Evolutionary conservation across 2,888 invertebrate genomes (phyloP).

Genomic region (Pyrrhosoma nymphula): DNA sequence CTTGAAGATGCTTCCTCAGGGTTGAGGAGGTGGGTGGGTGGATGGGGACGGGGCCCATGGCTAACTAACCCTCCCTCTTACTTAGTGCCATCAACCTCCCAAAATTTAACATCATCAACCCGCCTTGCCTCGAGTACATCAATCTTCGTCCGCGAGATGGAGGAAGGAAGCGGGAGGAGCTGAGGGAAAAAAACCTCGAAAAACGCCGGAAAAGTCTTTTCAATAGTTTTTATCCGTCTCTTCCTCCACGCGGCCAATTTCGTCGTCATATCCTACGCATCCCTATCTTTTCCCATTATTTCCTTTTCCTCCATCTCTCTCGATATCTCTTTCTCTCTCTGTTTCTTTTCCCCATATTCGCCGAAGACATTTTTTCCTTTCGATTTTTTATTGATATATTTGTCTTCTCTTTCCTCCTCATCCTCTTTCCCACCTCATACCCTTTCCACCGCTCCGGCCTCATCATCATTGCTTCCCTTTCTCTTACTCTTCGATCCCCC

Average conservation of each 20-base stretch:
- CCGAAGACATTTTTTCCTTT: neutral
- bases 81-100: constrained; percentile 43
- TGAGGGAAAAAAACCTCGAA: neutral
- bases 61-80: constrained; percentile 1
- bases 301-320: neutral
- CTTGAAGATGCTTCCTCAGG: neutral
- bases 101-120: constrained; percentile 42
- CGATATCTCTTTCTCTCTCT: too few relatives aligned
- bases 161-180: neutral
- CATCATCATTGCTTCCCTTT: neutral
- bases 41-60: neutral
- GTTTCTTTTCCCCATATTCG: neutral
- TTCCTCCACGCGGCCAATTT: neutral
- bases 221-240: neutral
- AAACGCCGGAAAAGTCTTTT: constrained; percentile 10
- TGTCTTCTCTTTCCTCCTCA: neutral
- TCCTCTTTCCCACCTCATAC: neutral
- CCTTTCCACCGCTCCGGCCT: neutral
- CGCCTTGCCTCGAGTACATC: constrained; percentile 39
- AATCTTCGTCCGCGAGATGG: constrained; percentile 37
- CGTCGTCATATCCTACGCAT: constrained; percentile 16
- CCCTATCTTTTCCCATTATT: neutral
- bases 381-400: neutral
- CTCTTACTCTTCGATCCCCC: constrained; percentile 13
- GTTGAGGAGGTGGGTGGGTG: too few relatives aligned